These are phyloP conservation scores for Tinea trinotella DNA, from an alignment of 2,888 invertebrate species.

Conservation along the genomic window DNA sequence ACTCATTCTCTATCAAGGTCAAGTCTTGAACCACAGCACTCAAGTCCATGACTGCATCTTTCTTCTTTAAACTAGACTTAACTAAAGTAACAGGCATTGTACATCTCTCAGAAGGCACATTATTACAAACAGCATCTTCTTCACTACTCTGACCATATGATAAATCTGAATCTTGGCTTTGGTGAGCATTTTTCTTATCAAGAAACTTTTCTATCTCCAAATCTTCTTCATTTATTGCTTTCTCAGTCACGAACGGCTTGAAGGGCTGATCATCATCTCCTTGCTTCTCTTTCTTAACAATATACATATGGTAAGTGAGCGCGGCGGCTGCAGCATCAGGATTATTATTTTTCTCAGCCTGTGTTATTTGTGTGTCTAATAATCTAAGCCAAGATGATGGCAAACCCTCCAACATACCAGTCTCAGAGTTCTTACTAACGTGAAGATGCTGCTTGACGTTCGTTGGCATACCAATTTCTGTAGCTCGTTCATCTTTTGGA, in stretches of 20 bases:
- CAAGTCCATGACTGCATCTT: slow-evolving; percentile 48
- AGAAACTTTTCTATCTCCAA: slow-evolving; percentile 84
- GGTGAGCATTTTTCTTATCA: slow-evolving; percentile 79
- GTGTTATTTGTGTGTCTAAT: slow-evolving; percentile 86
- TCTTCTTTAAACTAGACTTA: slow-evolving; percentile 53
- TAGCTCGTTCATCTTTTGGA: slow-evolving; percentile 64
- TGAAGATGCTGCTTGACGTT: slow-evolving; percentile 90
- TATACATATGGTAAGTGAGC: slow-evolving; percentile 90
- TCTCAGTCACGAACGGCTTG: slow-evolving; percentile 86
- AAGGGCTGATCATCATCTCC: slow-evolving; percentile 76
- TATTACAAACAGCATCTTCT: slow-evolving; percentile 59
- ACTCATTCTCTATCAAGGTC: slow-evolving; percentile 50
- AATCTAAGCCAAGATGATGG: slow-evolving; percentile 87
- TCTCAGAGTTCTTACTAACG: slow-evolving; percentile 85
- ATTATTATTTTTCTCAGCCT: slow-evolving; percentile 90
- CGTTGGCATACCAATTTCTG: slow-evolving; percentile 86
- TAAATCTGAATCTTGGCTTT: slow-evolving; percentile 73
- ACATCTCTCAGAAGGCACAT: slow-evolving; percentile 50
- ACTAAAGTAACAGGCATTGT: slow-evolving; percentile 72
- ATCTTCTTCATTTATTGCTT: slow-evolving; percentile 86
- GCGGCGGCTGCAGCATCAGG: slow-evolving; percentile 93
- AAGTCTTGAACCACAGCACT: slow-evolving; percentile 55
- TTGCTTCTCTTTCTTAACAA: slow-evolving; percentile 84
- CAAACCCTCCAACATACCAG: slow-evolving; percentile 88
- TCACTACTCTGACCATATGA: slow-evolving; percentile 69